These are phyloP conservation scores for Margarornis squamiger DNA, from an alignment of 2,797 vertebrate genomes.

Conservation along the genomic window DNA sequence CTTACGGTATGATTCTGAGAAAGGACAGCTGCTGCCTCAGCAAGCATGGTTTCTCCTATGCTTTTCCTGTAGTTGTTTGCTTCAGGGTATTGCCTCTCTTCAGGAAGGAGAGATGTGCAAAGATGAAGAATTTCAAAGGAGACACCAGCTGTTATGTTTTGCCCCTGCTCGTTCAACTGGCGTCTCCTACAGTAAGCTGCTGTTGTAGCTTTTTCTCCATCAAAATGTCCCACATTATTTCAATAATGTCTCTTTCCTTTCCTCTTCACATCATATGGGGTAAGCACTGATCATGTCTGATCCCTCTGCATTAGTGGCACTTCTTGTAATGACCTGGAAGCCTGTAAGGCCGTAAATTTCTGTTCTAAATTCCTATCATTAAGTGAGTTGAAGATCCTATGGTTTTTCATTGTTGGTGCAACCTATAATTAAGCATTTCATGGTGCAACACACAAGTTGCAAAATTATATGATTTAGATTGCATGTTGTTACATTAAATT, in stretches of 20 bases:
- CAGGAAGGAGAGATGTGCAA: not conserved
- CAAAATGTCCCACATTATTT: not conserved
- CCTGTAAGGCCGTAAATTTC: not conserved
- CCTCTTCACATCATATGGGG: not conserved
- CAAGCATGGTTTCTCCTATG: not conserved
- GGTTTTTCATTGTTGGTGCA: not conserved
- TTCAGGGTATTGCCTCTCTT: not conserved
- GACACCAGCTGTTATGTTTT: constrained; percentile 9
- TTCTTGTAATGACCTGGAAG: not conserved
- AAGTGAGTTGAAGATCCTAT: not conserved
- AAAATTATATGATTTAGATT: not conserved
- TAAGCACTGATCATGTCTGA: not conserved
- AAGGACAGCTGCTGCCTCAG: not conserved
- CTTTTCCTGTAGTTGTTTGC: not conserved
- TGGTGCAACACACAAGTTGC: not conserved
- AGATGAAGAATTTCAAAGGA: not conserved
- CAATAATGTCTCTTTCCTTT: not conserved
- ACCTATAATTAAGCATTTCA: not conserved
- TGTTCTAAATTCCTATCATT: not conserved
- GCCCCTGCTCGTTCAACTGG: not conserved
- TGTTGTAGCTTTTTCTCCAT: not conserved
- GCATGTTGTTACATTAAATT: not conserved
- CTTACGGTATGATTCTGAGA: not conserved
- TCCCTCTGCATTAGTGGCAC: not conserved
- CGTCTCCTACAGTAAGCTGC: not conserved